Evolutionary conservation across 1,140 invertebrate species (phyloP).

Genomic region (Drosophila albomicans): DNA sequence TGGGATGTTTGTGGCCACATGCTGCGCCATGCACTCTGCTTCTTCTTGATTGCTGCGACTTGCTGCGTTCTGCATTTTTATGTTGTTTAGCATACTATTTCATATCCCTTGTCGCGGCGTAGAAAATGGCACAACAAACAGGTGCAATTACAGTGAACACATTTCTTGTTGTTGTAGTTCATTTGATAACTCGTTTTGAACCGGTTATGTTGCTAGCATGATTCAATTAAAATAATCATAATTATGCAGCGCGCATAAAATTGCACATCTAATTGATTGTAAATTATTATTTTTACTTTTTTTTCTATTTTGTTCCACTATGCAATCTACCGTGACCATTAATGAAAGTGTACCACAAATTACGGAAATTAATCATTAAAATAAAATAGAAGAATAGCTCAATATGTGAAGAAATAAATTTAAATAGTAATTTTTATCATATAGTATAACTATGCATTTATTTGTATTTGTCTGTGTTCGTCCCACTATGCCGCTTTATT

Average conservation of each 20-base stretch:
- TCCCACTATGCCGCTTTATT: constrained; percentile 42
- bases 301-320: not conserved
- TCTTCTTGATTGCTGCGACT: too few species aligned
- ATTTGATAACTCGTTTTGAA: constrained; percentile 6
- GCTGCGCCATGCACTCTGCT: not conserved
- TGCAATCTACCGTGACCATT: too few species aligned
- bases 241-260: too few species aligned
- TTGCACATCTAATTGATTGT: not conserved
- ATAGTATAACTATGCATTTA: too few species aligned
- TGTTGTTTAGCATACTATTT: constrained; percentile 26
- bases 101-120: not conserved
- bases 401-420: too few species aligned
- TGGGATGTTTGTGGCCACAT: constrained; percentile 19
- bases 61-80: constrained; percentile 10
- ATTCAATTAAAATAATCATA: not conserved
- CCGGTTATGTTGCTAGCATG: not conserved
- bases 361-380: too few species aligned
- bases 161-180: not conserved
- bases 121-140: constrained; percentile 35
- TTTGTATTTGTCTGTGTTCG: not conserved
- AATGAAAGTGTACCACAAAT: too few species aligned
- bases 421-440: too few species aligned
- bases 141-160: constrained; percentile 32
- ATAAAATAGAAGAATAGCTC: too few species aligned
- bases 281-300: not conserved